Evolutionary conservation across 2,797 vertebrate genomes (phyloP), one percentile per base, ranked within the genome.

Genomic region (Phrynocephalus guinanensis): DNA sequence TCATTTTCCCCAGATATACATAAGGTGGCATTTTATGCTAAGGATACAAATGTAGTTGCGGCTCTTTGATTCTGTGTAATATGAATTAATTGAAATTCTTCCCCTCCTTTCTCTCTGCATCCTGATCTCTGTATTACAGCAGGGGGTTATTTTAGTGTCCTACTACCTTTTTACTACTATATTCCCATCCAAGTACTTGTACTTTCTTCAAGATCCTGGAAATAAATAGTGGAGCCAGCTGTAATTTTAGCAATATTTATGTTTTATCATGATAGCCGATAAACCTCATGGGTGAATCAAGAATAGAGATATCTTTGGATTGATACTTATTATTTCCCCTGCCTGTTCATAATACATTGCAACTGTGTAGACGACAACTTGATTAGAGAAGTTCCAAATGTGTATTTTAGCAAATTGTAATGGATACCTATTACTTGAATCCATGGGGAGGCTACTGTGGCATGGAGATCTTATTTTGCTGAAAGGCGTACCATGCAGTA

Each of bases 1-100:
- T 79, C 24, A 1, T 63, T 90, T 82, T 44, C 68, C 56, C 68
- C 81, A 73, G 85, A 82, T 90, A 68, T 38, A 90, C 60, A 83
- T 87, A 87, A 85, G 4, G 1, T 85, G 0, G 10, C 15, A 48
- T 84, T 92, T 84, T 6, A 67, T 89, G 44, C 2, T 78, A 82
- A 71, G 88, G 91, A 80, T 15, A 1, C 38, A 87, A 13, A 1
- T 2, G 16, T 84, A 33, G 3, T 76, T 86, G 20, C 68, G 87
- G 72, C 24, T 50, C 1, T 73, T 2, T 11, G 30, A 16, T 7
- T 90, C 0, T 0, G 50, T 50, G 82, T 86, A 78, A 79, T 83
- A 6, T 11, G 60, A 86, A 52, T 71, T 82, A 15, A 38, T 85
- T 44, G 16, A n/a, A 28, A 80, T 72, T 22, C 16, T 44, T 72